Conservation (phyloP, 2,113 vertebrate species). For the Crotalus tigris region DNA sequence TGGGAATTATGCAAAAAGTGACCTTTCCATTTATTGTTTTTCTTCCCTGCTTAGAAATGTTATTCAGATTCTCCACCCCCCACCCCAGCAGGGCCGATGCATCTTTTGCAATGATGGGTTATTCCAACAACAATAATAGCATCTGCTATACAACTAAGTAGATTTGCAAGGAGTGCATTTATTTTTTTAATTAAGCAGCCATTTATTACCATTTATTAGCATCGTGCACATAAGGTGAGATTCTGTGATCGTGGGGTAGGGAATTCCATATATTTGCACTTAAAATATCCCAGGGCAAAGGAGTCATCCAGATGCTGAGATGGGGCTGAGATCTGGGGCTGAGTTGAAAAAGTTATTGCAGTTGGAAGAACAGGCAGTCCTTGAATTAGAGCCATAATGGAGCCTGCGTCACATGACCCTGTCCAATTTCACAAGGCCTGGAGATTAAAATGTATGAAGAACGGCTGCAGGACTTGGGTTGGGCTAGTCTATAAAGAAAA, state of each 20-base stretch:
- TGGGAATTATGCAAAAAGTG: constrained; percentile 53
- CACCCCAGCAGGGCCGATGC: rapidly evolving
- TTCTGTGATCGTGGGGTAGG: background rate
- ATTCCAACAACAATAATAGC: background rate
- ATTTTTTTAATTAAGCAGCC: background rate
- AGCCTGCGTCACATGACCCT: no score
- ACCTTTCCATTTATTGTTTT: constrained; percentile 50
- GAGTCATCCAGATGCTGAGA: background rate
- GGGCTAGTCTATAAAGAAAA: no score
- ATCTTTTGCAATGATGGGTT: background rate
- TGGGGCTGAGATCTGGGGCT: background rate
- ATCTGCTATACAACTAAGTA: background rate
- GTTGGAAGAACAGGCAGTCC: background rate
- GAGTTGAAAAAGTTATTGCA: background rate
- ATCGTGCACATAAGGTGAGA: background rate
- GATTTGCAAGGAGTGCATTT: background rate
- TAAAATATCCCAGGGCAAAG: background rate
- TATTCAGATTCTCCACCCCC: background rate
- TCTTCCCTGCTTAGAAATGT: constrained; percentile 43
- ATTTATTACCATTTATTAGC: background rate
- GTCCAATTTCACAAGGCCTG: no score
- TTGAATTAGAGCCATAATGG: no score
- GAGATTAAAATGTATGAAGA: no score
- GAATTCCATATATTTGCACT: background rate
- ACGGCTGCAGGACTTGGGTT: no score